Percentiles rank a stretch among this genome's conserved stretches.
These are phyloP conservation scores for Orchestes rusci DNA, from an alignment of 2,888 invertebrate genomes.

Conservation along the genomic window DNA sequence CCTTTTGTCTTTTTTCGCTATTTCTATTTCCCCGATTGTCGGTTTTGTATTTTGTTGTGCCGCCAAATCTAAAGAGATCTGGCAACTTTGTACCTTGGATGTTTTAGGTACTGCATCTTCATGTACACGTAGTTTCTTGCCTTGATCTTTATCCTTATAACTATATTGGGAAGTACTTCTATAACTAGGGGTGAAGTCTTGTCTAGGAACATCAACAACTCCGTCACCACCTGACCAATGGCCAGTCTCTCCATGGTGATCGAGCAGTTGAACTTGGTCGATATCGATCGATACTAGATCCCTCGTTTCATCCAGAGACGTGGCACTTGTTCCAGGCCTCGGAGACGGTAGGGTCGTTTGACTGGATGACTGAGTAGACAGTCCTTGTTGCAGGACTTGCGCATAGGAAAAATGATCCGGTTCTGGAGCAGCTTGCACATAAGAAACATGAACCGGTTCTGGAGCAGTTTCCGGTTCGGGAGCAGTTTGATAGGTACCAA, in stretches of 20 bases:
- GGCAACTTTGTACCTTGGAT: background rate
- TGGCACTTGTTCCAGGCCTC: conserved; percentile 32
- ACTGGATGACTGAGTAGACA: conserved; percentile 55
- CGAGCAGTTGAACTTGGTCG: conserved; percentile 30
- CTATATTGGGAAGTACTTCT: conserved; percentile 34
- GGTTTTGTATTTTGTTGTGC: no score
- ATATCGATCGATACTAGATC: conserved; percentile 35
- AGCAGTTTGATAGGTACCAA: conserved; percentile 43
- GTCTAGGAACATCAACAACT: conserved; percentile 28
- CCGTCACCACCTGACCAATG: conserved; percentile 33
- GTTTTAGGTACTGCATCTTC: no score
- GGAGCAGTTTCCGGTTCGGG: no score
- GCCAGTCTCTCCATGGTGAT: conserved; percentile 39
- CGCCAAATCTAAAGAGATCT: no score
- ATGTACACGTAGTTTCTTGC: no score
- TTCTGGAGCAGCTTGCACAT: conserved; percentile 11
- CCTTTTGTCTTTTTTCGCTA: no score
- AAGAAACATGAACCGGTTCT: background rate
- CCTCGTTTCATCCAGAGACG: conserved; percentile 35
- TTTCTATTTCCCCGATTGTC: no score
- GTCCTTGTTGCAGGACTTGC: conserved; percentile 62
- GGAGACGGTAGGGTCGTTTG: conserved; percentile 34
- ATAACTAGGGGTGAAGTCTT: conserved; percentile 35
- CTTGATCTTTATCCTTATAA: conserved; percentile 26
- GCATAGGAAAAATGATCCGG: conserved; percentile 56